Conservation (phyloP, 2,797 vertebrate species). For the Argentina silus region DNA sequence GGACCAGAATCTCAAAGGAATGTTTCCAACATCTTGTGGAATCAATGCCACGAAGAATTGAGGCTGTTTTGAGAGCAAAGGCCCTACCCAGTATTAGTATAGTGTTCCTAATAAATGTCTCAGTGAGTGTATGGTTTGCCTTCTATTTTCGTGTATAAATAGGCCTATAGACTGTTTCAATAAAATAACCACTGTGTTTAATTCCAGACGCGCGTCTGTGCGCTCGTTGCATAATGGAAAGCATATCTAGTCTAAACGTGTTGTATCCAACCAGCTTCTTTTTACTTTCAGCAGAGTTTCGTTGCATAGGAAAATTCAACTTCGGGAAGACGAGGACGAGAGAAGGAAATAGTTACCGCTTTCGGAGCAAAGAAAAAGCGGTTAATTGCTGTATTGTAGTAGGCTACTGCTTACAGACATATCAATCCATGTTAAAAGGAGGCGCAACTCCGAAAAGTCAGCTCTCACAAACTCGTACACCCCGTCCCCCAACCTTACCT, state of each 20-base stretch:
- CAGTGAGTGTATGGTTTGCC: too few species aligned
- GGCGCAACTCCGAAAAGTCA: constrained; percentile 72
- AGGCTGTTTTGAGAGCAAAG: too few species aligned
- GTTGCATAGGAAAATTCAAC: constrained; percentile 54
- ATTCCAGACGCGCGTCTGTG: constrained; percentile 71
- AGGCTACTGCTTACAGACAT: constrained; percentile 66
- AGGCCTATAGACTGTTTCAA: not conserved
- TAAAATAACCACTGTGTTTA: constrained; percentile 48
- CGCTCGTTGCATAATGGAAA: constrained; percentile 45
- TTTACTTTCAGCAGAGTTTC: constrained; percentile 44
- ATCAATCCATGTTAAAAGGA: constrained; percentile 68
- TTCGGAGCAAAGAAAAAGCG: constrained; percentile 65
- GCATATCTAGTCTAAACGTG: constrained; percentile 41
- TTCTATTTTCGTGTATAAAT: not conserved
- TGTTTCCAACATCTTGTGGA: too few species aligned
- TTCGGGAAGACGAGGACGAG: constrained; percentile 56
- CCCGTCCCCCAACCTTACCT: constrained; percentile 87
- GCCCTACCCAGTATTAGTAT: too few species aligned
- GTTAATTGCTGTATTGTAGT: constrained; percentile 66
- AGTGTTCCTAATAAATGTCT: too few species aligned
- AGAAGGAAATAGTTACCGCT: constrained; percentile 70
- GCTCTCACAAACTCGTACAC: constrained; percentile 72
- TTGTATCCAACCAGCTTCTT: constrained; percentile 55
- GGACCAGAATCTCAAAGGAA: too few species aligned
- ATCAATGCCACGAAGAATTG: too few species aligned